Conservation (phyloP, 1,140 invertebrate species). For the Drosophila neocordata region DNA sequence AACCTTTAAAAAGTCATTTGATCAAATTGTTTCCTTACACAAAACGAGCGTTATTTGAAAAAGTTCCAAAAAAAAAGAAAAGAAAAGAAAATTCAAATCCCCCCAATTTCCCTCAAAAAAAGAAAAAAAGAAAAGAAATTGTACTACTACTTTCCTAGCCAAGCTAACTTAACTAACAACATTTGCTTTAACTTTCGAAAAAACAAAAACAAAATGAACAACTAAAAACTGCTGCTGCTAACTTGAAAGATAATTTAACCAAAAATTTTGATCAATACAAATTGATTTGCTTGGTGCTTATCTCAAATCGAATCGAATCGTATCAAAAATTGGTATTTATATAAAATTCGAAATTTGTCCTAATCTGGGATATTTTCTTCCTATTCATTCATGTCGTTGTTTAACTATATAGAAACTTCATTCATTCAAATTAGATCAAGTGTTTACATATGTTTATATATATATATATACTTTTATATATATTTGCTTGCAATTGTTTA, state of each 20-base stretch:
- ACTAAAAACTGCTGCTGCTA: background rate
- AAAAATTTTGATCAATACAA: background rate
- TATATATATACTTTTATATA: constrained; percentile 21
- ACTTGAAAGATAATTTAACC: background rate
- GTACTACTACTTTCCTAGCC: constrained; percentile 37
- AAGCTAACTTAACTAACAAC: constrained; percentile 3
- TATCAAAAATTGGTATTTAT: background rate
- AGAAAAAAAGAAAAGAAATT: constrained; percentile 35
- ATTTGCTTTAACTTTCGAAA: background rate
- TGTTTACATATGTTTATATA: constrained; percentile 17
- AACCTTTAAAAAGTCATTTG: constrained; percentile 3
- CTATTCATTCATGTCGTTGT: background rate
- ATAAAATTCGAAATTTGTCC: background rate
- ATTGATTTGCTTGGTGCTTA: background rate
- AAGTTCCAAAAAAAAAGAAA: constrained; percentile 54
- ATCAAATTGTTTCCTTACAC: background rate
- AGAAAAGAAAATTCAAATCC: constrained; percentile 29
- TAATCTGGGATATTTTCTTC: background rate
- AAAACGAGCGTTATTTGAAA: constrained; percentile 68
- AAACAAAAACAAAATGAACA: background rate
- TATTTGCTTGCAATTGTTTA: constrained; percentile 8
- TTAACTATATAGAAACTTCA: constrained; percentile 1
- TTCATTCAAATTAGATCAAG: constrained; percentile 9
- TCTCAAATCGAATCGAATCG: background rate
- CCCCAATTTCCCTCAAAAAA: constrained; percentile 14